Evolutionary conservation across 2,888 invertebrate genomes (phyloP).

Genomic region (Ypsolopha scabrella): DNA sequence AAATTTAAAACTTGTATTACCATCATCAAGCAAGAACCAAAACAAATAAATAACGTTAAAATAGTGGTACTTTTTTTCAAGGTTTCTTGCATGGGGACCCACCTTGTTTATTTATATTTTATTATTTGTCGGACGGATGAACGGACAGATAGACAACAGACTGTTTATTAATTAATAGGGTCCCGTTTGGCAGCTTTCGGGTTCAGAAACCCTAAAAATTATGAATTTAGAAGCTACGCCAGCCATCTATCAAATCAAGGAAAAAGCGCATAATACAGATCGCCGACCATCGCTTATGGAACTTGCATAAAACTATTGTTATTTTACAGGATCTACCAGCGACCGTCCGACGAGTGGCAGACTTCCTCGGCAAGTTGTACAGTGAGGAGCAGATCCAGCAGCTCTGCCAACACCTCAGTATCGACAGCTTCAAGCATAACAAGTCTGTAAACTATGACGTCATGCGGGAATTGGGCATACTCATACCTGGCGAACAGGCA

Average conservation of each 20-base stretch:
- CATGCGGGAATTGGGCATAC: conserved; percentile 72
- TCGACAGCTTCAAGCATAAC: conserved; percentile 86
- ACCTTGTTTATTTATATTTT: no score
- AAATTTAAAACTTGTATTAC: neutral
- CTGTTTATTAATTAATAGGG: no score
- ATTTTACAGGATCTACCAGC: conserved; percentile 69
- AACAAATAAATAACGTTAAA: no score
- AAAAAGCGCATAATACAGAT: no score
- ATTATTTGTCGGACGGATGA: no score
- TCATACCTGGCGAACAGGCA: conserved; percentile 66
- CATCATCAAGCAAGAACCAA: neutral
- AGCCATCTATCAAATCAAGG: neutral
- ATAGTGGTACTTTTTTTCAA: no score
- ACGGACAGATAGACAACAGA: no score
- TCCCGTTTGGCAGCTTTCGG: no score
- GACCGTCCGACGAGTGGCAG: conserved; percentile 68
- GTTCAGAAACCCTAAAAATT: no score
- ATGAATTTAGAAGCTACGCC: no score
- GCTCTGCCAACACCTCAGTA: conserved; percentile 79
- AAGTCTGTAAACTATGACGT: conserved; percentile 80
- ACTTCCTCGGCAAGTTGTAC: conserved; percentile 73
- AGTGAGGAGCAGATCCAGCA: conserved; percentile 67
- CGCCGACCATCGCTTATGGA: neutral
- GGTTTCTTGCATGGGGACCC: no score
- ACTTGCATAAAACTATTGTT: neutral